Base-by-base conservation (phyloP, 2,797 vertebrate genomes). In the Bradypodion pumilum region DNA sequence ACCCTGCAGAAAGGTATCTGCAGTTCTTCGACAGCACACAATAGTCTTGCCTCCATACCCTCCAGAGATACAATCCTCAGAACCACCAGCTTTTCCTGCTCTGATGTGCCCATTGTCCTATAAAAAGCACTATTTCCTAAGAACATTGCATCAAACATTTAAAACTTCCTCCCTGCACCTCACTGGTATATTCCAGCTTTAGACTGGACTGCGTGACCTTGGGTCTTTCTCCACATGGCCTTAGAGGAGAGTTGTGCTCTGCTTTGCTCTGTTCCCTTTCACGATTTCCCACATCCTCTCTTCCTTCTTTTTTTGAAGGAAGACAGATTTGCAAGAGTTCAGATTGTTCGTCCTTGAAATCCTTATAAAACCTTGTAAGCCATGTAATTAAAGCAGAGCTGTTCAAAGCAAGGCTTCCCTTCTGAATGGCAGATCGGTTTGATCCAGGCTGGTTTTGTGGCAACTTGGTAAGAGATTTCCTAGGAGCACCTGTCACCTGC, bases 311-410 rank as follows among this genome's bases (percentile, higher is more conserved):
- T 73, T 63, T 27, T n/a, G 35, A 65, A 82, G 76, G 12, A 6
- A n/a, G 29, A 77, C 86, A 78, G 80, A 86, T 68, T 88, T 90
- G 83, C 44, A 69, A 56, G 68, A 82, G 74, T 86, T 78, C 21
- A 1, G 62, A 32, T 72, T 86, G 86, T 85, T n/a, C 90, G 87
- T 86, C 83, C 86, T 59, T 72, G 46, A 80, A 81, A 86, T 72
- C 65, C 80, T n/a, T n/a, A n/a, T n/a, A n/a, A n/a, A n/a, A n/a
- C n/a, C n/a, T n/a, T n/a, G 68, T 44, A 81, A 74, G 78, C 16
- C 9, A 69, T 77, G 82, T 89, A 90, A 92, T 88, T 84, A 91
- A 91, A 78, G 62, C 86, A 59, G 49, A 75, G 32, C 52, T 76
- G 63, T 16, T 74, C 87, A 73, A 81, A 83, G 77, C 74, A 6